Evolutionary conservation across 2,888 invertebrate species (phyloP).

Genomic region (Crematogaster levior): DNA sequence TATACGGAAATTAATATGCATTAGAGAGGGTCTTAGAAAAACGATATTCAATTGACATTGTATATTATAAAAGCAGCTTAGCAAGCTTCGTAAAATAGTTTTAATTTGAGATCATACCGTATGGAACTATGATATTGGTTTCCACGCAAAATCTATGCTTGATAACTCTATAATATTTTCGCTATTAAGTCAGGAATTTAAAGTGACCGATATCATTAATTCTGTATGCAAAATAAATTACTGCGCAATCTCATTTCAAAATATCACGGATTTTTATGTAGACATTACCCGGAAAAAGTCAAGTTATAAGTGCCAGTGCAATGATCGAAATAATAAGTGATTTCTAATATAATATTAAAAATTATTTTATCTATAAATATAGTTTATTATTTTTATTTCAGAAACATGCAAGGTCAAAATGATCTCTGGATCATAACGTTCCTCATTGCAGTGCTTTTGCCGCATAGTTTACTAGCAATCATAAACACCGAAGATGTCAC

Average conservation of each 20-base stretch:
- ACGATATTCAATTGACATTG: not conserved
- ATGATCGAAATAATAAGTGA: not conserved
- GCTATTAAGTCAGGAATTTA: not conserved
- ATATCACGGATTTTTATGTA: not conserved
- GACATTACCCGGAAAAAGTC: not conserved
- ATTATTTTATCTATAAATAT: not conserved
- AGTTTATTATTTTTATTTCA: conserved; percentile 40
- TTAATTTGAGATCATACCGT: not conserved
- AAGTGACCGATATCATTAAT: too few species aligned
- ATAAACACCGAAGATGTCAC: not conserved
- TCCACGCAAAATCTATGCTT: not conserved
- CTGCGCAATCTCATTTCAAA: too few species aligned
- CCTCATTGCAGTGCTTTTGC: conserved; percentile 41
- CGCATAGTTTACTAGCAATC: not conserved
- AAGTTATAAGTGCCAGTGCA: not conserved
- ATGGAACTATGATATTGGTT: not conserved
- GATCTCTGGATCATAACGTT: conserved; percentile 16
- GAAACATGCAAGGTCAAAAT: conserved; percentile 53
- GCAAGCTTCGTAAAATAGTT: not conserved
- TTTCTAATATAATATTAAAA: not conserved
- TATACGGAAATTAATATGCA: conserved; percentile 30
- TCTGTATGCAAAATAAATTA: too few species aligned
- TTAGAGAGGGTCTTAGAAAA: not conserved
- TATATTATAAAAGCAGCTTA: conserved; percentile 37
- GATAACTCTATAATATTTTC: not conserved